These are phyloP conservation scores for Eufriesea mexicana DNA, from an alignment of 1,140 invertebrate genomes.

Conservation along the genomic window DNA sequence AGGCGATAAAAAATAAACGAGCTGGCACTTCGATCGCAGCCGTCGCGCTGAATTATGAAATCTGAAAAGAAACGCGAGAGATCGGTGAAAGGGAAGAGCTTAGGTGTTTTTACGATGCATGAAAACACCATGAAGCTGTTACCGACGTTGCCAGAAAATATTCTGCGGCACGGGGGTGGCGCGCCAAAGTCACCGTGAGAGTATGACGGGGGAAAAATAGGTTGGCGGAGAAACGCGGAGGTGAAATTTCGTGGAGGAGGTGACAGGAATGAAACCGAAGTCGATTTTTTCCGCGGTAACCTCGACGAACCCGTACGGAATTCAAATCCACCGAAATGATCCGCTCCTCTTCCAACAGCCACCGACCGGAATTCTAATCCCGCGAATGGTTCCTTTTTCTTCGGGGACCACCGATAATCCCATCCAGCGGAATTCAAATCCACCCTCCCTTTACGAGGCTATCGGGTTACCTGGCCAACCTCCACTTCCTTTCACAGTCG, in stretches of 20 bases:
- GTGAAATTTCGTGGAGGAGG: neutral
- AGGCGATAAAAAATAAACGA: conserved; percentile 40
- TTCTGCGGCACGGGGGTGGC: neutral
- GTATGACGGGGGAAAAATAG: neutral
- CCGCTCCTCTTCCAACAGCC: neutral
- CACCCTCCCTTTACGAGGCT: neutral
- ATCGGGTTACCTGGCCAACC: neutral
- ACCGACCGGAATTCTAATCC: conserved; percentile 24
- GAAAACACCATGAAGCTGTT: conserved; percentile 9
- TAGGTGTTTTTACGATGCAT: conserved; percentile 1
- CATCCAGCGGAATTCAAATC: conserved; percentile 23
- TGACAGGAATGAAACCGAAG: neutral
- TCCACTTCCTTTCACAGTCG: neutral
- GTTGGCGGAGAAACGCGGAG: neutral
- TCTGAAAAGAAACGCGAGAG: too few relatives aligned
- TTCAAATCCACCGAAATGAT: conserved; percentile 22
- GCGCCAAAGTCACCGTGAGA: neutral
- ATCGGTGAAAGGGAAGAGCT: neutral
- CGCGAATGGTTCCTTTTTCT: conserved; percentile 10
- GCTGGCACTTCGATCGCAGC: conserved; percentile 2
- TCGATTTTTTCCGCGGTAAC: conserved; percentile 14
- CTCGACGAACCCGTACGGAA: neutral
- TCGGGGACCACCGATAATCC: neutral
- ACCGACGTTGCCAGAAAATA: conserved; percentile 5
- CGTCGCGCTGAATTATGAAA: conserved; percentile 18